Evolutionary conservation across 2,888 invertebrate genomes (phyloP).

Genomic region (Tenodera sinensis): DNA sequence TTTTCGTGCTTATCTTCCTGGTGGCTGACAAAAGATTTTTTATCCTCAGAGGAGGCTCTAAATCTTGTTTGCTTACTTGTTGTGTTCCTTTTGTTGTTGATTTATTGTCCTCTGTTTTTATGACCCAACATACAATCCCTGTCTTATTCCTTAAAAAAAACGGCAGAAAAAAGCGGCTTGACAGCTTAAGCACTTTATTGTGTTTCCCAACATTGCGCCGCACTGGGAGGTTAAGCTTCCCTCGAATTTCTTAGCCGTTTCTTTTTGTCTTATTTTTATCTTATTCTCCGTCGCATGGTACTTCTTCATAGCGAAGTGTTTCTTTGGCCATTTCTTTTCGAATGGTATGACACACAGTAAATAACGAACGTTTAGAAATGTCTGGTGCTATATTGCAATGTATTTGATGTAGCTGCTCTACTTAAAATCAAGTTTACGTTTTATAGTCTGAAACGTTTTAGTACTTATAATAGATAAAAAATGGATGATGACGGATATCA

Average conservation of each 20-base stretch:
- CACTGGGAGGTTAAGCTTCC: neutral
- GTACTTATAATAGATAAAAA: too few relatives aligned
- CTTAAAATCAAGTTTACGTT: too few relatives aligned
- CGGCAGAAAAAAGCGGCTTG: neutral
- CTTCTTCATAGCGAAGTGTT: neutral
- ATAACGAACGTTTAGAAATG: too few relatives aligned
- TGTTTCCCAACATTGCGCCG: neutral
- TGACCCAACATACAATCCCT: neutral
- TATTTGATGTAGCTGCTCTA: too few relatives aligned
- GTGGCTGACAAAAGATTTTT: neutral
- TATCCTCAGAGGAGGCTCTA: neutral
- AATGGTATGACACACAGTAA: too few relatives aligned
- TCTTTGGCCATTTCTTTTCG: too few relatives aligned
- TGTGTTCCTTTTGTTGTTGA: neutral
- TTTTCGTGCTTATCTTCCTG: too few relatives aligned
- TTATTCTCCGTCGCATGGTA: neutral
- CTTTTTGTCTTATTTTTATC: neutral
- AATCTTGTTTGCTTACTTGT: neutral
- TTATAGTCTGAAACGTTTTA: too few relatives aligned
- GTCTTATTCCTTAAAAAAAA: neutral
- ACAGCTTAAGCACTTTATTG: neutral
- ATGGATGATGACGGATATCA: too few relatives aligned
- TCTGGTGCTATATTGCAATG: too few relatives aligned
- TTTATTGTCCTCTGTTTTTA: neutral
- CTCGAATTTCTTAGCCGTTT: neutral